Evolutionary conservation across 2,113 vertebrate genomes (phyloP).

Genomic region (Zootoca vivipara): DNA sequence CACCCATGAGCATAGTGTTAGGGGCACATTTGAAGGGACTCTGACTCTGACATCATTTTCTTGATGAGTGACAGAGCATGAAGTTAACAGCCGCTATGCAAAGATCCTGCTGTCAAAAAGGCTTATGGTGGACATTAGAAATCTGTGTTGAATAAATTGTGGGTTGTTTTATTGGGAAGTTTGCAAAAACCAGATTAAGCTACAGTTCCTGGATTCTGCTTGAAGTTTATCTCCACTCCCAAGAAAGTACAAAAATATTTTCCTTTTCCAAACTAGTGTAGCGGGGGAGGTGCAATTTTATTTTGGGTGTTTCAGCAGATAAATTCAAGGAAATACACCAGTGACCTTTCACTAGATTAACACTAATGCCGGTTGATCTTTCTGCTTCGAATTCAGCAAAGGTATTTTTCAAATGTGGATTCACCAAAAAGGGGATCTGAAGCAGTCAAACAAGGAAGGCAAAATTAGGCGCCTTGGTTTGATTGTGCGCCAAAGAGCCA

Average conservation of each 20-base stretch:
- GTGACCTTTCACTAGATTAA: conserved; percentile 36
- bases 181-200: conserved; percentile 13
- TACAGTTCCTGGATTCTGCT: neutral
- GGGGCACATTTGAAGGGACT: neutral
- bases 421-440: conserved; percentile 31
- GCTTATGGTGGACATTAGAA: neutral
- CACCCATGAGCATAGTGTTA: neutral
- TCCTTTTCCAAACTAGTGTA: neutral
- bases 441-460: neutral
- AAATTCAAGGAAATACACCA: conserved; percentile 32
- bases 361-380: conserved; percentile 48
- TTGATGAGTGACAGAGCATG: neutral
- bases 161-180: neutral
- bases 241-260: neutral
- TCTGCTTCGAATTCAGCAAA: conserved; percentile 53
- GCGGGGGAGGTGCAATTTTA: conserved; percentile 46
- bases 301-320: conserved; percentile 43
- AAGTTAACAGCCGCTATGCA: neutral
- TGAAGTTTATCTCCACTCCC: conserved; percentile 1
- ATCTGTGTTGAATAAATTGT: neutral
- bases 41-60: neutral
- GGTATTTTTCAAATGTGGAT: conserved; percentile 41
- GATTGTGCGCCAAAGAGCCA: neutral
- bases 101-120: conserved; percentile 17
- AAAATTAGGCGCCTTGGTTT: neutral